These are phyloP conservation scores for Diadegma fenestrale DNA, from an alignment of 2,888 invertebrate species.

Conservation along the genomic window DNA sequence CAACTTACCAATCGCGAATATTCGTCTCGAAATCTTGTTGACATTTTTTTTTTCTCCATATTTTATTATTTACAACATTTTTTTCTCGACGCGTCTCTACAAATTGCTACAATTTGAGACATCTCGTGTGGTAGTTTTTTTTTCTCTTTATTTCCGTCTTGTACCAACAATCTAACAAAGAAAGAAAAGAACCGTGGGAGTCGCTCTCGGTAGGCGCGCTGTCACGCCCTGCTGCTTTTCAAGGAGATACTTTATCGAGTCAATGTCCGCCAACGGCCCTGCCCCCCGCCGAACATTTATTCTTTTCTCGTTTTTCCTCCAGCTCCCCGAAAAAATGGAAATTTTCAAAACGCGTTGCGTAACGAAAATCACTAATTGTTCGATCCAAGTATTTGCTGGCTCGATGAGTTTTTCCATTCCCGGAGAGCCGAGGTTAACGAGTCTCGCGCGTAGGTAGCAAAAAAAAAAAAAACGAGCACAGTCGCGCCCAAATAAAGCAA, in stretches of 20 bases:
- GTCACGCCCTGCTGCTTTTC: conserved; percentile 81
- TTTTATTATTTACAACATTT: no score
- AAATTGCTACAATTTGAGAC: conserved; percentile 9
- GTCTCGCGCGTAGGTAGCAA: conserved; percentile 60
- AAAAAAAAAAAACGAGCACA: background rate
- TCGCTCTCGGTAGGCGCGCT: conserved; percentile 57
- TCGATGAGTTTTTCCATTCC: conserved; percentile 68
- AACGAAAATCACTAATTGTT: no score
- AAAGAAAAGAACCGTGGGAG: conserved; percentile 52
- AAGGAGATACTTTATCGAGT: conserved; percentile 82
- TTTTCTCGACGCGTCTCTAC: no score
- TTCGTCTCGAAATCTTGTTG: no score
- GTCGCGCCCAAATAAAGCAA: conserved; percentile 71
- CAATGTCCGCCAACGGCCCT: conserved; percentile 76
- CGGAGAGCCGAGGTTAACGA: conserved; percentile 73
- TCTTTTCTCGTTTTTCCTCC: background rate
- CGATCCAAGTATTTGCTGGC: background rate
- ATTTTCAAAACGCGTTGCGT: background rate
- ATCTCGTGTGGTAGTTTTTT: background rate
- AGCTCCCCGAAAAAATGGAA: background rate
- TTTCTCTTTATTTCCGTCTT: conserved; percentile 4
- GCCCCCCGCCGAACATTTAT: conserved; percentile 17
- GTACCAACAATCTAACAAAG: conserved; percentile 32
- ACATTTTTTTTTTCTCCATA: background rate
- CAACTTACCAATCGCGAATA: no score